Conservation (phyloP, 2,113 vertebrate species). For the human region DNA sequence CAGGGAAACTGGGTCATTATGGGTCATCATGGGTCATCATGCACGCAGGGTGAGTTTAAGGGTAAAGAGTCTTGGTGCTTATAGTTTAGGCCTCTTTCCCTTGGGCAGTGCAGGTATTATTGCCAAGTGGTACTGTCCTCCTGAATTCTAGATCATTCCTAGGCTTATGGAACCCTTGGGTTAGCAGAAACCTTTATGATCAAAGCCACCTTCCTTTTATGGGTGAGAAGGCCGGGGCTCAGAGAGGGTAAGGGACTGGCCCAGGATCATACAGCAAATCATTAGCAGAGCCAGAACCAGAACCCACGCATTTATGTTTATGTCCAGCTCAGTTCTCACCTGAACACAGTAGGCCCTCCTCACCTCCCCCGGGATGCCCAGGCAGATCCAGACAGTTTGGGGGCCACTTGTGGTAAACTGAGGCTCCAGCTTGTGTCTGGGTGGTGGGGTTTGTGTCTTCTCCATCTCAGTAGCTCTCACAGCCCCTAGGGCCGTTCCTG, state of each 20-base stretch:
- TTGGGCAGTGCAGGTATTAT: not conserved
- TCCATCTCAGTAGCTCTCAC: not conserved
- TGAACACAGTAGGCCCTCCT: too few relatives aligned
- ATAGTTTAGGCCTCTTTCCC: not conserved
- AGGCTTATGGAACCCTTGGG: not conserved
- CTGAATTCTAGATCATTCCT: not conserved
- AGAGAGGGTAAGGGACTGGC: not conserved
- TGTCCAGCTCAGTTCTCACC: not conserved
- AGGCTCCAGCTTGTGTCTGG: not conserved
- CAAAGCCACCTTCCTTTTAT: not conserved
- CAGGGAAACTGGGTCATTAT: constrained; percentile 71
- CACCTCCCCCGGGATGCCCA: too few relatives aligned
- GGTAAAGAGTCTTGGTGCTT: not conserved
- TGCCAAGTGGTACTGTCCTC: not conserved
- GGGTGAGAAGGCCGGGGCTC: not conserved
- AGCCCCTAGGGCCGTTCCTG: rapidly evolving
- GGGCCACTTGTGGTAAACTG: not conserved
- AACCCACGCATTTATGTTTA: not conserved
- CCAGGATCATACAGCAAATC: not conserved
- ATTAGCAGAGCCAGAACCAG: not conserved
- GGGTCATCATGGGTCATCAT: constrained; percentile 60
- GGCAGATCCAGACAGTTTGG: too few relatives aligned
- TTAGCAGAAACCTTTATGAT: not conserved
- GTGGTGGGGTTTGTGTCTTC: too few relatives aligned
- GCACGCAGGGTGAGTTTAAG: not conserved